These are phyloP conservation scores for Eclectus roratus DNA, from an alignment of 2,113 vertebrate species.

Conservation along the genomic window DNA sequence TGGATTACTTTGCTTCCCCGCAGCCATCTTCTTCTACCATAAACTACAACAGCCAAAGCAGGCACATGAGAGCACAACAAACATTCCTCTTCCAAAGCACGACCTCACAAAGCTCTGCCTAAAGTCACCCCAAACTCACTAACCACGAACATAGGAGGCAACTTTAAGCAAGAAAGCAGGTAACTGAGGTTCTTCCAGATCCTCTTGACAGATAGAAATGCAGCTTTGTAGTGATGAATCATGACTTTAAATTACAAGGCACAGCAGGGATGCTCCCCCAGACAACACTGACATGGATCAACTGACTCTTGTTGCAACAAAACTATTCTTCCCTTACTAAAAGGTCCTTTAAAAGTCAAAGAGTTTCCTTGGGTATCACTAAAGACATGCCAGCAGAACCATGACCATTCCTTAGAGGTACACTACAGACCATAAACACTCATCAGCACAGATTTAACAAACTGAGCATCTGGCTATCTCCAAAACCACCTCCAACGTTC, in stretches of 20 bases:
- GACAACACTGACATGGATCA: not conserved
- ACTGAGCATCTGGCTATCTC: not conserved
- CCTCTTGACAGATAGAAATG: not conserved
- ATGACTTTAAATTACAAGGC: not conserved
- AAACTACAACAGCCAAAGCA: not conserved
- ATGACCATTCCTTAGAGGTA: not conserved
- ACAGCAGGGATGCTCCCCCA: not conserved
- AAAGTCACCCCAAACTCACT: not conserved
- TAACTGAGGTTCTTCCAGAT: not conserved
- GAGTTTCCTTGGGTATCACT: not conserved
- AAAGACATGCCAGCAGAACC: not conserved
- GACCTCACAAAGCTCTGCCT: not conserved
- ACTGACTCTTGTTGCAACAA: not conserved
- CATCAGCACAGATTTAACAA: not conserved
- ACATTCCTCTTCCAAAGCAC: not conserved
- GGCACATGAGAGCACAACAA: not conserved
- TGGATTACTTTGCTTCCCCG: not conserved
- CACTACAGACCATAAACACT: accelerated
- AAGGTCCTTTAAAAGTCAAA: not conserved
- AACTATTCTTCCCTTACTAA: not conserved
- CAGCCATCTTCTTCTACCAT: not conserved
- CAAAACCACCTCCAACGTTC: not conserved
- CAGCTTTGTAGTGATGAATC: not conserved
- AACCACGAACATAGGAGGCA: not conserved
- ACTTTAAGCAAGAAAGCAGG: not conserved